Percentiles rank a stretch among this genome's conserved stretches.
Conservation (phyloP, 1,140 invertebrate species). For the Nephotettix cincticeps region DNA sequence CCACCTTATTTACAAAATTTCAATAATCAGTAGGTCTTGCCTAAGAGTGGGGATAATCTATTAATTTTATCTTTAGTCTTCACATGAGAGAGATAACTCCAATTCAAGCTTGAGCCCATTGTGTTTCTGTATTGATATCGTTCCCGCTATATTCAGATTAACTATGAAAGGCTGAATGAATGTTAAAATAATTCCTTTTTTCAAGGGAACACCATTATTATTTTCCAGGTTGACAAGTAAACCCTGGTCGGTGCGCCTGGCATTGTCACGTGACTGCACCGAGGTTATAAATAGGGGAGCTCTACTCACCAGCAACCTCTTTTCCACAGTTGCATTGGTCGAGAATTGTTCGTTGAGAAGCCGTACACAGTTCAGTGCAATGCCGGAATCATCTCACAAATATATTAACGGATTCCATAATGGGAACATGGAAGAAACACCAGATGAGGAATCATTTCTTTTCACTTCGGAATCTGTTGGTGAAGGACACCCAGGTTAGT, state of each 20-base stretch:
- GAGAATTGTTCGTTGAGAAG: neutral
- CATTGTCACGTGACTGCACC: slow-evolving; percentile 21
- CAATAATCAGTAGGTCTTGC: too few relatives aligned
- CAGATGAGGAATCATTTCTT: slow-evolving; percentile 86
- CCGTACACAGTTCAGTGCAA: slow-evolving; percentile 20
- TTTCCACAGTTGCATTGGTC: slow-evolving; percentile 22
- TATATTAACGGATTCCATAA: slow-evolving; percentile 50
- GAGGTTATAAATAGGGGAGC: slow-evolving; percentile 23
- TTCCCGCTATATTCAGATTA: too few relatives aligned
- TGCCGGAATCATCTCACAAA: slow-evolving; percentile 39
- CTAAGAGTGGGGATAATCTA: too few relatives aligned
- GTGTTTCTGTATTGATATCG: too few relatives aligned
- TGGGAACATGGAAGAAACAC: slow-evolving; percentile 71
- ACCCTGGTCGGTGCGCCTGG: neutral
- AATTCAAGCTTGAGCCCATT: too few relatives aligned
- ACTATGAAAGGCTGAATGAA: too few relatives aligned
- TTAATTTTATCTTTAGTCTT: too few relatives aligned
- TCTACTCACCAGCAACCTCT: neutral
- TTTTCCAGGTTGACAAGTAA: too few relatives aligned
- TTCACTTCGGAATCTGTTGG: slow-evolving; percentile 99
- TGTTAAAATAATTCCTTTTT: too few relatives aligned
- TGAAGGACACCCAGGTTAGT: slow-evolving; percentile 94
- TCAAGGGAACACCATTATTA: too few relatives aligned
- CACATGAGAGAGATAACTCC: too few relatives aligned
- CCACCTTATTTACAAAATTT: too few relatives aligned